phyloP scores from a whole-genome alignment of 2,888 invertebrate species.

The Diplazon laetatorius region DNA sequence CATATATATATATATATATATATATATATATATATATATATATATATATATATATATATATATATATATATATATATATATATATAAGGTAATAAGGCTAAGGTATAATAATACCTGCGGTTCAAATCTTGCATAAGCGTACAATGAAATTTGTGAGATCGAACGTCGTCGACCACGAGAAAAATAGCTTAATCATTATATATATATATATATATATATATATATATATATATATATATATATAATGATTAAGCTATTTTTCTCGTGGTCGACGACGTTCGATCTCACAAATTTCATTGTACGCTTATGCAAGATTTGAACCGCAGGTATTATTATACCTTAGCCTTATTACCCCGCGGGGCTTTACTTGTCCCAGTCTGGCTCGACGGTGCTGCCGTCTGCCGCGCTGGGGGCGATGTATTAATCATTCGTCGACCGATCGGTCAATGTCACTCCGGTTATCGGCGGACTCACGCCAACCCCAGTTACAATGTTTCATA shows the following conservation, averaged over 20 bases:
- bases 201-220: no score
- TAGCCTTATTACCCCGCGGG: slow-evolving; percentile 5
- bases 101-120: neutral
- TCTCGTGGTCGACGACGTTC: slow-evolving; percentile 27
- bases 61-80: no score
- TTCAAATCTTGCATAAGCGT: slow-evolving; percentile 6
- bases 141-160: slow-evolving; percentile 23
- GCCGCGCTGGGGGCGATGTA: slow-evolving; percentile 16
- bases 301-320: slow-evolving; percentile 10
- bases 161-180: slow-evolving; percentile 18
- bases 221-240: no score
- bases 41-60: no score
- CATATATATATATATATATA: no score
- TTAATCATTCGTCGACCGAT: slow-evolving; percentile 56
- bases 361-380: slow-evolving; percentile 34
- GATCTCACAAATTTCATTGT: slow-evolving; percentile 37
- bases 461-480: slow-evolving; percentile 47
- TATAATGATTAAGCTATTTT: slow-evolving; percentile 54
- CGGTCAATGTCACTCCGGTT: slow-evolving; percentile 54
- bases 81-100: no score
- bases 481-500: slow-evolving; percentile 25
- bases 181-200: slow-evolving; percentile 54
- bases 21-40: no score
- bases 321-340: neutral
- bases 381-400: neutral